phyloP scores from a whole-genome alignment of 2,888 invertebrate genomes.

The Drosophila austrosaltans region DNA sequence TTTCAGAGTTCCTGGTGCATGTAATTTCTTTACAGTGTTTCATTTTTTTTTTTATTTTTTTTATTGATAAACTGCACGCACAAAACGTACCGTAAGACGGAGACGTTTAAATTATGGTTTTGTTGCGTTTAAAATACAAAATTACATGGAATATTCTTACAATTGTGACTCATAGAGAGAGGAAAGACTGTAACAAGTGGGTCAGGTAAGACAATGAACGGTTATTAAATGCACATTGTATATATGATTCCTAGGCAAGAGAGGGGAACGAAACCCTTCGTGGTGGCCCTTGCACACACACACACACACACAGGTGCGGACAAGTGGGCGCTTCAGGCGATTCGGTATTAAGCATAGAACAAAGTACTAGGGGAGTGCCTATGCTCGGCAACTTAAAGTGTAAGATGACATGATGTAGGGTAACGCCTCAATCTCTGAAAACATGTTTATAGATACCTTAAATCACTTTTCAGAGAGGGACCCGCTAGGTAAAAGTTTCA shows the following conservation, averaged over 20 bases:
- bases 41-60: constrained; percentile 46
- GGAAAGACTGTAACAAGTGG: constrained; percentile 56
- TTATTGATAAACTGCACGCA: constrained; percentile 71
- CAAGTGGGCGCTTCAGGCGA: background rate
- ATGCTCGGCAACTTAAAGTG: background rate
- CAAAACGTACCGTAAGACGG: constrained; percentile 28
- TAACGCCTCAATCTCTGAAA: background rate
- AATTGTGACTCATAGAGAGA: constrained; percentile 50
- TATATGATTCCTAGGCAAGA: constrained; percentile 15
- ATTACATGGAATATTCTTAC: constrained; percentile 44
- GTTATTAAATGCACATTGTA: constrained; percentile 55
- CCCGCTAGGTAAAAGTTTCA: too few species aligned
- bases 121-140: constrained; percentile 71
- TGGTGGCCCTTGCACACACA: constrained; percentile 18
- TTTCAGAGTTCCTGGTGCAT: constrained; percentile 13
- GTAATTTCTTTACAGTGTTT: constrained; percentile 54
- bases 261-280: background rate
- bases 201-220: constrained; percentile 71
- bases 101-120: constrained; percentile 69
- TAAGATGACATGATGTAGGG: constrained; percentile 7
- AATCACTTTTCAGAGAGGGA: too few species aligned
- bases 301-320: background rate
- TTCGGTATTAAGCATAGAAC: background rate
- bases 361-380: constrained; percentile 1
- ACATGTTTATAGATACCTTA: background rate